Evolutionary conservation across 2,888 invertebrate genomes (phyloP).

Genomic region (Lycocerus yunnanus): DNA sequence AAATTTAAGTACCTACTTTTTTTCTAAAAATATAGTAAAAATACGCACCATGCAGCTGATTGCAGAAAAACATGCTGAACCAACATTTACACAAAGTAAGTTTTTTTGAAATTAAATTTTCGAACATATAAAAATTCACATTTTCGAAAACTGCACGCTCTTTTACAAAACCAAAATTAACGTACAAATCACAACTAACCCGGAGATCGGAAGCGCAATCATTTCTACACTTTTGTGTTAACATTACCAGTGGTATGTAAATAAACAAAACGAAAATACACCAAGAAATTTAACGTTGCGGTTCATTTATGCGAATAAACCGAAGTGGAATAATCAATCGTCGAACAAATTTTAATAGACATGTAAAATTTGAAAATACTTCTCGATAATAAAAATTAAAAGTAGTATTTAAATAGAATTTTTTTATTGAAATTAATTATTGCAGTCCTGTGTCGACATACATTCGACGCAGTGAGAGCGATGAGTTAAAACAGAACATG

Average conservation of each 20-base stretch:
- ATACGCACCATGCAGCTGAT: neutral
- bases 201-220: neutral
- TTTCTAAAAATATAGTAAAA: neutral
- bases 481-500: neutral
- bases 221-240: constrained; percentile 16
- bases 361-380: neutral
- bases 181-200: neutral
- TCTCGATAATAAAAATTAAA: neutral
- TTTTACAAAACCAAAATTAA: neutral
- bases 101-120: too few relatives aligned
- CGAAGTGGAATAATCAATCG: neutral
- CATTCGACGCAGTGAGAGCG: neutral
- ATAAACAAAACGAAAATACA: constrained; percentile 35
- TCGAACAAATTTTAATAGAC: neutral
- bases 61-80: neutral
- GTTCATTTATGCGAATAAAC: neutral
- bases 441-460: neutral
- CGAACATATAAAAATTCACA: neutral
- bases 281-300: constrained; percentile 6
- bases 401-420: neutral
- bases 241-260: constrained; percentile 27
- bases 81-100: neutral
- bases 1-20: neutral
- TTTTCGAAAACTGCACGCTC: neutral
- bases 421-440: neutral